Evolutionary conservation across 2,113 vertebrate genomes (phyloP), one percentile per base, ranked within the genome.

Genomic region (Camarhynchus parvulus): DNA sequence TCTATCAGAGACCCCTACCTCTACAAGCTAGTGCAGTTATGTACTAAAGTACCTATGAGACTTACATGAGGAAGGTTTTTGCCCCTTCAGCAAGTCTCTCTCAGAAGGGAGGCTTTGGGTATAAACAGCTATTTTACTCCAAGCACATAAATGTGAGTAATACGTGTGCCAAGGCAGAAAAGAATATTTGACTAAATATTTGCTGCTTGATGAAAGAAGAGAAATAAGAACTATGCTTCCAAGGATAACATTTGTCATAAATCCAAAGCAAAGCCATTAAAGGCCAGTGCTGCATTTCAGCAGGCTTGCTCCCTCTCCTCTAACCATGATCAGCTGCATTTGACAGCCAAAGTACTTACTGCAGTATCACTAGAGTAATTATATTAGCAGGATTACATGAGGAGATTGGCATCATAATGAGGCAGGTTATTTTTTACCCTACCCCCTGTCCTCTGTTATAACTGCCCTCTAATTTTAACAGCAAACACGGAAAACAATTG

Each of bases 201-300:
- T 95, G 93, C 80, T 90, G n/a, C 62, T 92, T 97, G 77, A 95
- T 52, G n/a, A 87, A 83, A 74, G 28, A 49, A 49, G 25, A 87
- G 33, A 95, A 96, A 72, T 87, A 62, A 81, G 80, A 97, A 70
- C 61, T 62, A 90, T 21, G 30, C 6, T 84, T 83, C 75, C 25
- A 21, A 92, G 49, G 91, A 63, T 78, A 95, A 95, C 41, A 52
- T 96, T 95, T 82, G 1, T 80, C 81, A 90, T 79, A 84, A 94
- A 90, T 33, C n/a, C 63, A 88, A 77, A 39, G 31, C 37, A 77
- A 74, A 81, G 76, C 35, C 42, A 52, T 50, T 30, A 47, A 93
- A 93, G 39, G 39, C 52, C 9, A 2, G 24, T n/a, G 23, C 15
- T 55, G 25, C 18, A 70, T 6, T 31, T 83, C 52, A 70, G 11